Evolutionary conservation across 2,113 vertebrate species (phyloP).

Genomic region (Anguilla rostrata): DNA sequence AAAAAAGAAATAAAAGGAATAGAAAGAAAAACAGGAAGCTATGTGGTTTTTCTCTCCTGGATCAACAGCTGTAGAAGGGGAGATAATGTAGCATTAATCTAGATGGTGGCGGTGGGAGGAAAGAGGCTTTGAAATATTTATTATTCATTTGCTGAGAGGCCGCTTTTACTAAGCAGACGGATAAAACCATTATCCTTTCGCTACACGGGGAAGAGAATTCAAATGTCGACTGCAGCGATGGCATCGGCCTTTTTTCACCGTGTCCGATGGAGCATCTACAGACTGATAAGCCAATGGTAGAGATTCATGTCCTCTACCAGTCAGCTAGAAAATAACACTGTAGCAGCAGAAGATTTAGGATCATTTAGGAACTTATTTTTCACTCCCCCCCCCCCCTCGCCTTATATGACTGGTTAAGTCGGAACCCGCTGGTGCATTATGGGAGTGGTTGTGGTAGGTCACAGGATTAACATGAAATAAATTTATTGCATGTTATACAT

Average conservation of each 20-base stretch:
- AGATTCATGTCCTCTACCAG: conserved; percentile 45
- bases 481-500: too few species aligned
- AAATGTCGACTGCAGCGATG: neutral
- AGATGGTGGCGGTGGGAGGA: conserved; percentile 16
- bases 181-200: conserved; percentile 38
- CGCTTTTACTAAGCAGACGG: neutral
- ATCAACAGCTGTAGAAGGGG: conserved; percentile 44
- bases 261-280: conserved; percentile 42
- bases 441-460: too few species aligned
- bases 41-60: conserved; percentile 33
- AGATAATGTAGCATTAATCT: conserved; percentile 51
- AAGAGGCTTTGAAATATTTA: conserved; percentile 40
- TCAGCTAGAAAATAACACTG: conserved; percentile 23
- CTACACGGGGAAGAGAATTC: conserved; percentile 42
- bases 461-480: too few species aligned
- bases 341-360: too few species aligned
- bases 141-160: conserved; percentile 24
- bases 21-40: conserved; percentile 57
- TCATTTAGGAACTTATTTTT: too few species aligned
- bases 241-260: conserved; percentile 34
- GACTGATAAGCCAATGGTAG: conserved; percentile 59
- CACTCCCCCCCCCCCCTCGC: too few species aligned
- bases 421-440: too few species aligned
- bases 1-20: conserved; percentile 43
- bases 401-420: too few species aligned